Evolutionary conservation across 2,888 invertebrate genomes (phyloP).

Genomic region (Erebia palarica): DNA sequence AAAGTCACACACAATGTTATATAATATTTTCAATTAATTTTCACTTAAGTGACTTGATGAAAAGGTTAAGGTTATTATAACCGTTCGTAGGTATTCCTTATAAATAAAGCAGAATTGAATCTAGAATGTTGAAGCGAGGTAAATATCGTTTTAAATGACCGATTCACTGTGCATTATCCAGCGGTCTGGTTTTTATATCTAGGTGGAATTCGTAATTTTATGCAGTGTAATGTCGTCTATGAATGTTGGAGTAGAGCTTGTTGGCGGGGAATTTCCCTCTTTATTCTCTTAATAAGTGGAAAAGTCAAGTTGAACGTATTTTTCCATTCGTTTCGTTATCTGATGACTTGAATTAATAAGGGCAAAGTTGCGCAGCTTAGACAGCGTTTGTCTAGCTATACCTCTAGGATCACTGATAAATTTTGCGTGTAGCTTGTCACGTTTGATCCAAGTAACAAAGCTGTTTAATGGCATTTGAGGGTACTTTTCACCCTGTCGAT

Average conservation of each 20-base stretch:
- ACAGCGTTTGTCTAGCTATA: slow-evolving; percentile 1
- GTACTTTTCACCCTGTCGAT: no score
- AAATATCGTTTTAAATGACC: slow-evolving; percentile 6
- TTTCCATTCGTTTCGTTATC: not conserved
- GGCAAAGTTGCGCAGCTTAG: not conserved
- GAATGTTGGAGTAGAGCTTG: slow-evolving; percentile 39
- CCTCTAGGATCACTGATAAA: not conserved
- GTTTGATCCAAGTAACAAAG: no score
- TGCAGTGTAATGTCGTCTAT: slow-evolving; percentile 31
- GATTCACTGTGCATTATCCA: slow-evolving; percentile 12
- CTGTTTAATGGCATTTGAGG: no score
- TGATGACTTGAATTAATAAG: not conserved
- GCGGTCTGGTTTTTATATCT: slow-evolving; percentile 24
- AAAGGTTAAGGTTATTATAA: no score
- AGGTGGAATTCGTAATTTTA: slow-evolving; percentile 37
- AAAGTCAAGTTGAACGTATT: slow-evolving; percentile 22
- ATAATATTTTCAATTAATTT: no score
- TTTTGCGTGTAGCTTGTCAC: no score
- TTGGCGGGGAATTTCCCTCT: slow-evolving; percentile 35
- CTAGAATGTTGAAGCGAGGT: not conserved
- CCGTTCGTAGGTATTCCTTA: not conserved
- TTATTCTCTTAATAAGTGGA: slow-evolving; percentile 34
- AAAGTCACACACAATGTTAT: no score
- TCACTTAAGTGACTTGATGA: no score
- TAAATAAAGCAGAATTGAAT: not conserved